These are phyloP conservation scores for Dryobotodes eremita DNA, from an alignment of 2,888 invertebrate species.

Conservation along the genomic window DNA sequence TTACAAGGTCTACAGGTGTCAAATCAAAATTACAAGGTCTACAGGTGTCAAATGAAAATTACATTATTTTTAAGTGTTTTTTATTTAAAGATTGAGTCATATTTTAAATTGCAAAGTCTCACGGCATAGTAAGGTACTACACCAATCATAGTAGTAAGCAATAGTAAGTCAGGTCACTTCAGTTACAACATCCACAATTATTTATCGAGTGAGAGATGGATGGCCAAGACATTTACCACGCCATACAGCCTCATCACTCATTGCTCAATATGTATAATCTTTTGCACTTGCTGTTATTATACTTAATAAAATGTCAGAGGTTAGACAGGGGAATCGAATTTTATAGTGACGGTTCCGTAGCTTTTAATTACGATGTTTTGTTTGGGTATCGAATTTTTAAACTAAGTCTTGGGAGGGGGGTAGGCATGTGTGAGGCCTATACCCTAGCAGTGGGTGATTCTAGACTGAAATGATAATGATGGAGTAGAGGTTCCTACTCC, in stretches of 20 bases:
- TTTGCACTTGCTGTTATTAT: slow-evolving; percentile 60
- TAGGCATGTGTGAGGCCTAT: not conserved
- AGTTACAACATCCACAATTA: slow-evolving; percentile 40
- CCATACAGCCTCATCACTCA: slow-evolving; percentile 46
- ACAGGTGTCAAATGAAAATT: too few species aligned
- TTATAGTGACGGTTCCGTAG: slow-evolving; percentile 38
- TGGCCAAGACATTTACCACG: slow-evolving; percentile 60
- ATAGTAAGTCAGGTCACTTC: not conserved
- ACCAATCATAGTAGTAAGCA: slow-evolving; percentile 17
- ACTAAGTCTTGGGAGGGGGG: not conserved
- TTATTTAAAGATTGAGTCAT: too few species aligned
- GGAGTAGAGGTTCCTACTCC: not conserved
- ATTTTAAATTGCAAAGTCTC: too few species aligned
- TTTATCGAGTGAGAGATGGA: slow-evolving; percentile 34
- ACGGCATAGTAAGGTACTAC: not conserved
- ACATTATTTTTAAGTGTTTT: too few species aligned
- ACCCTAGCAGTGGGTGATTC: not conserved
- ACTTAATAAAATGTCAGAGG: slow-evolving; percentile 58
- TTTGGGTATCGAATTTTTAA: not conserved
- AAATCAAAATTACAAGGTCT: too few species aligned
- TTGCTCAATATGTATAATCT: slow-evolving; percentile 56
- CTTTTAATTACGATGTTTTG: not conserved
- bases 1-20: too few species aligned
- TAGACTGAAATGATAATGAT: not conserved
- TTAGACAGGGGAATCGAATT: slow-evolving; percentile 32